Conservation (phyloP, 92 coral and sea anemone genomes). For the Pocillopora grandis region DNA sequence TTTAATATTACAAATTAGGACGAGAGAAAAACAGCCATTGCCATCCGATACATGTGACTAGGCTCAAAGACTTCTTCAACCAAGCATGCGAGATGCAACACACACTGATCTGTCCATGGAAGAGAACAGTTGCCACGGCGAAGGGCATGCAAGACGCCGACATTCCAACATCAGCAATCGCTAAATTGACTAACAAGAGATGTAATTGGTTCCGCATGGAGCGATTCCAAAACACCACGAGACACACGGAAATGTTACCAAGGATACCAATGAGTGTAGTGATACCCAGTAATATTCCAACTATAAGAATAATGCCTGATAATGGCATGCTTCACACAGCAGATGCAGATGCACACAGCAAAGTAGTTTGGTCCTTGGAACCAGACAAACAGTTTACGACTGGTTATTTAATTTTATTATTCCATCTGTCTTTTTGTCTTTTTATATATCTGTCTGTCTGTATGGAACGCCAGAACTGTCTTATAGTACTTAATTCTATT, state of each 20-base stretch:
- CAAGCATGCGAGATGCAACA: too few species aligned
- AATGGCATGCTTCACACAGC: conserved; percentile 35
- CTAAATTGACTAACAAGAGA: conserved; percentile 79
- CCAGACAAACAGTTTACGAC: neutral
- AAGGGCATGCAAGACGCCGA: conserved; percentile 98
- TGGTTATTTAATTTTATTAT: too few species aligned
- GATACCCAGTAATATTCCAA: conserved; percentile 85
- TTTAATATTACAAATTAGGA: too few species aligned
- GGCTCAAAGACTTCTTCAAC: neutral
- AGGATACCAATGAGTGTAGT: conserved; percentile 88
- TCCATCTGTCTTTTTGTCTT: too few species aligned
- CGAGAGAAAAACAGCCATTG: neutral
- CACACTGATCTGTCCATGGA: conserved; percentile 61
- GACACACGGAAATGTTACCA: conserved; percentile 87
- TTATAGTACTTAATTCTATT: too few species aligned
- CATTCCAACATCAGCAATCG: conserved; percentile 95
- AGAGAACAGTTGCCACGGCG: conserved; percentile 89
- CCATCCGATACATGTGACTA: neutral
- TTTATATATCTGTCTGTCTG: too few species aligned
- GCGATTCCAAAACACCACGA: conserved; percentile 93
- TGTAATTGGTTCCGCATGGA: conserved; percentile 84
- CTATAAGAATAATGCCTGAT: conserved; percentile 62
- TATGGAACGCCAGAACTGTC: too few species aligned
- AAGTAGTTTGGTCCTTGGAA: neutral
- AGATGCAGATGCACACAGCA: neutral